phyloP scores from a whole-genome alignment of 2,888 invertebrate genomes.

The Cheilosia vernalis region DNA sequence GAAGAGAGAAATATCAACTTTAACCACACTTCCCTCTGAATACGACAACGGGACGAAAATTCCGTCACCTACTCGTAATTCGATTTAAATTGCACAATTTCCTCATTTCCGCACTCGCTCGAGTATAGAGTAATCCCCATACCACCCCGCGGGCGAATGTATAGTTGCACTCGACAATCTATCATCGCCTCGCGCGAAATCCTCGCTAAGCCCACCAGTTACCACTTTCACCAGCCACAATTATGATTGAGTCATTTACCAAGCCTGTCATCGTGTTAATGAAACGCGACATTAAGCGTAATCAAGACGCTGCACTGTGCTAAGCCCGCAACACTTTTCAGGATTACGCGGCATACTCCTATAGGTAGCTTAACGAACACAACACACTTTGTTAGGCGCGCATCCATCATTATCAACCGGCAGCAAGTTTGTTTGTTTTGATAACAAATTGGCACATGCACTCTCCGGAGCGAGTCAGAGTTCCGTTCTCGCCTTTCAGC shows the following conservation, averaged over 20 bases:
- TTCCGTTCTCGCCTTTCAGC: slow-evolving; percentile 22
- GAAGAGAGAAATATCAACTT: no score
- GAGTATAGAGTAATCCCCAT: no score
- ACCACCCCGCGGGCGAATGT: slow-evolving; percentile 4
- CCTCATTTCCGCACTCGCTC: no score
- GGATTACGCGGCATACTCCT: slow-evolving; percentile 22
- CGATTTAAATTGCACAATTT: background rate
- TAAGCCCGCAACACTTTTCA: slow-evolving; percentile 60
- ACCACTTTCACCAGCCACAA: slow-evolving; percentile 53
- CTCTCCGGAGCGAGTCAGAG: slow-evolving; percentile 7
- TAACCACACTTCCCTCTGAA: no score
- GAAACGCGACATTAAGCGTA: slow-evolving; percentile 70
- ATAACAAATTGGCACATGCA: slow-evolving; percentile 64
- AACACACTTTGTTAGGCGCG: slow-evolving; percentile 35
- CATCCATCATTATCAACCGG: slow-evolving; percentile 72
- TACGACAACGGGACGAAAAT: no score
- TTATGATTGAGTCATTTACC: slow-evolving; percentile 72
- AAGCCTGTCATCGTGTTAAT: slow-evolving; percentile 71
- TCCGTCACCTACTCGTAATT: no score
- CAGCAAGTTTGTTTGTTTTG: slow-evolving; percentile 72
- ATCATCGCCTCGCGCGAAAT: slow-evolving; percentile 42
- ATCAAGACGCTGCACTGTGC: slow-evolving; percentile 65
- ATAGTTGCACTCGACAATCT: slow-evolving; percentile 24
- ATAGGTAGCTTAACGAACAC: slow-evolving; percentile 44
- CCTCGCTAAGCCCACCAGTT: slow-evolving; percentile 19